Base-by-base conservation (phyloP, 2,888 invertebrate genomes). In the Perdita meconis region DNA sequence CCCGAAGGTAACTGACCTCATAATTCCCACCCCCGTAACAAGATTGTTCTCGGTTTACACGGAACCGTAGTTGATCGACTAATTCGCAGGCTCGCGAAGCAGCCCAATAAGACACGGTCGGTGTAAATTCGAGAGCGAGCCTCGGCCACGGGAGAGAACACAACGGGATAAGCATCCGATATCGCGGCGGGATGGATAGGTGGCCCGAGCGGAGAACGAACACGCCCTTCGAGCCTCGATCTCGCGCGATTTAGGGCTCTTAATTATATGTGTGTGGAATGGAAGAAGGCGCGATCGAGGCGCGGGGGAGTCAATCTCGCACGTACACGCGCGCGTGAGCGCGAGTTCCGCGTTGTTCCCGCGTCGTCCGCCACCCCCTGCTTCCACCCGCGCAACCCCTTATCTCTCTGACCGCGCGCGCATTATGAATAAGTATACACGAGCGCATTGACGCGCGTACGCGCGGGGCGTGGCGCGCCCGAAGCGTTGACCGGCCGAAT, bases 211-310 rank as follows among this genome's bases (percentile, higher is more conserved):
- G 6, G 55, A 67, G 75, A 70, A 73, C 60, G 82, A 83, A 73
- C 86, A 86, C 89, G 88, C 88, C 86, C 86, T 89, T 83, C 82
- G 82, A 88, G 87, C 86, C 83, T 88, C 87, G 87, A 90, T 89
- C 89, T 87, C 87, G 85, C 89, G 89, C 90, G 90, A 91, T 91
- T 90, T 91, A 90, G 90, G 89, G 86, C 88, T 90, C 90, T 90
- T 89, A 91, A 90, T 90, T 90, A 91, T 88, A 90, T 84, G 88
- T 89, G 89, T 86, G 86, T 81, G 88, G 79, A 87, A 86, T 80
- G 86, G 85, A 86, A 84, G 83, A 84, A 77, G 81, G 83, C 81
- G 72, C 72, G 80, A 84, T 82, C 84, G 77, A 84, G 82, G 87
- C 88, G 87, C 88, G 88, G 88, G 86, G 85, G 87, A 88, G 88